phyloP scores from a whole-genome alignment of 1,140 invertebrate genomes.

The Dreissena rostriformis region DNA sequence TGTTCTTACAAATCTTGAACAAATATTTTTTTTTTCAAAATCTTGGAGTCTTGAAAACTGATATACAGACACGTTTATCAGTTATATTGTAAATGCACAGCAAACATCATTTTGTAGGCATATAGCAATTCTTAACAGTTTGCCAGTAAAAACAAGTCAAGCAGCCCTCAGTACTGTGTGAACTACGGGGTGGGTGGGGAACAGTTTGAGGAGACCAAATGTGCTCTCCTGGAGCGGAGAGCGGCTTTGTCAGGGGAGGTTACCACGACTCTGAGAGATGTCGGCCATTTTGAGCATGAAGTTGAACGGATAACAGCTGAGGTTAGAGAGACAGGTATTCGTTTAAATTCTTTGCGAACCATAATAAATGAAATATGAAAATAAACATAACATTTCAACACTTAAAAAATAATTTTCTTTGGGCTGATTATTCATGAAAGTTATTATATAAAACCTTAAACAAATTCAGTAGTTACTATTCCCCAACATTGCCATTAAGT shows the following conservation, averaged over 20 bases:
- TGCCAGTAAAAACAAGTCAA: constrained; percentile 25
- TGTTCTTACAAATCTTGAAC: too few species aligned
- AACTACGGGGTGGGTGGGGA: constrained; percentile 30
- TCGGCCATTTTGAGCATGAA: constrained; percentile 43
- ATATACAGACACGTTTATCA: too few species aligned
- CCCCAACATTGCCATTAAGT: too few species aligned
- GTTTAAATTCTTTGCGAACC: background rate
- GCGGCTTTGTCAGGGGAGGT: constrained; percentile 42
- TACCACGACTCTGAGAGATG: constrained; percentile 35
- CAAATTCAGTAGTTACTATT: too few species aligned
- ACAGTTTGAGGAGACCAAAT: constrained; percentile 27
- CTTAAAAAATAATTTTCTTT: too few species aligned
- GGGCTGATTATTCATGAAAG: too few species aligned
- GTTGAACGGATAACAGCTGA: constrained; percentile 42
- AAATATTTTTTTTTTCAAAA: background rate
- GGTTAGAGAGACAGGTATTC: constrained; percentile 36
- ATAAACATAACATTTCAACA: too few species aligned
- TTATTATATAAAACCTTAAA: too few species aligned
- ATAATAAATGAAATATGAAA: too few species aligned
- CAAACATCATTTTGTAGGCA: background rate
- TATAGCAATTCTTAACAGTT: constrained; percentile 2
- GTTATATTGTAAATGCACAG: background rate
- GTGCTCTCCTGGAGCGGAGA: constrained; percentile 27
- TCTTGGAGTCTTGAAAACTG: too few species aligned
- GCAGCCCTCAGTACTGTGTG: constrained; percentile 21